Percentiles rank a stretch among this genome's conserved stretches.
These are phyloP conservation scores for Diorhabda elongata DNA, from an alignment of 1,140 invertebrate species.

Conservation along the genomic window DNA sequence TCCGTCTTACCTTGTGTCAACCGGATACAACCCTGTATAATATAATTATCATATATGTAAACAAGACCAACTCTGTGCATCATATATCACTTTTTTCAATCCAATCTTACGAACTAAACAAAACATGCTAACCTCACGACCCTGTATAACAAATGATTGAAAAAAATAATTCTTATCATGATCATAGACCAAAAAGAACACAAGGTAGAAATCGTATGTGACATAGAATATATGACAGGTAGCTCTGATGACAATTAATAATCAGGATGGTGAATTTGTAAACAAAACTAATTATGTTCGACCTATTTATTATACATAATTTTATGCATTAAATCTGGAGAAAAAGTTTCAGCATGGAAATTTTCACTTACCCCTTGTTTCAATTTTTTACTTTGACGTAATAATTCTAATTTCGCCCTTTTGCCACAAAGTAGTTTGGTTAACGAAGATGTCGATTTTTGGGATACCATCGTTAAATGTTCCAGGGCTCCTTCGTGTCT, in stretches of 20 bases:
- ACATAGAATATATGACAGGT: background rate
- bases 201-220: too few relatives aligned
- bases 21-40: too few relatives aligned
- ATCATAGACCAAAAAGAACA: too few relatives aligned
- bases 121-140: too few relatives aligned
- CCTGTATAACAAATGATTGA: too few relatives aligned
- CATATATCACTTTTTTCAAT: too few relatives aligned
- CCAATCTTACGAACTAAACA: too few relatives aligned
- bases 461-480: background rate
- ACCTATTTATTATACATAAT: background rate
- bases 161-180: too few relatives aligned
- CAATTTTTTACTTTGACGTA: background rate
- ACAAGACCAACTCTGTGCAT: too few relatives aligned
- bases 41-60: too few relatives aligned
- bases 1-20: too few relatives aligned
- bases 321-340: background rate
- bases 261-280: background rate
- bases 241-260: background rate
- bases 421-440: background rate
- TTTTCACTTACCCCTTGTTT: background rate
- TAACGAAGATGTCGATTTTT: slow-evolving; percentile 8
- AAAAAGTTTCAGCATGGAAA: background rate
- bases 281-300: background rate
- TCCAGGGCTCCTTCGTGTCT: background rate
- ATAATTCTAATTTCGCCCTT: slow-evolving; percentile 8